Conservation (phyloP, 2,113 vertebrate species). For the Aphyosemion australe region DNA sequence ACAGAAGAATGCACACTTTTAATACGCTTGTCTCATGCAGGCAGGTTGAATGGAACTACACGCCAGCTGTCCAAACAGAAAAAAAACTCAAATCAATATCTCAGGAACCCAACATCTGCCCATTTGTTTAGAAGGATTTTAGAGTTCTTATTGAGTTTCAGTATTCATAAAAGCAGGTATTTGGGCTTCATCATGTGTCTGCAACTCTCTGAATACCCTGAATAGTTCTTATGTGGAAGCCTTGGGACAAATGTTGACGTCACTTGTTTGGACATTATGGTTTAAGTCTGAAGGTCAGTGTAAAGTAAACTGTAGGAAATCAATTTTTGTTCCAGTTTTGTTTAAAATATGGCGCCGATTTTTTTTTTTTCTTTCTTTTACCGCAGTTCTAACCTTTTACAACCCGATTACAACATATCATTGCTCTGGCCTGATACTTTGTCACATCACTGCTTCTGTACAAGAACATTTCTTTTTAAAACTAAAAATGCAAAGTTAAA, state of each 20-base stretch:
- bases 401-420: not conserved
- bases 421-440: no score
- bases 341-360: not conserved
- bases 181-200: constrained; percentile 22
- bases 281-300: constrained; percentile 1
- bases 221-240: not conserved
- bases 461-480: no score
- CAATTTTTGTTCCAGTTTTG: no score
- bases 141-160: constrained; percentile 28
- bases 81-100: constrained; percentile 54
- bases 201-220: constrained; percentile 12
- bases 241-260: not conserved
- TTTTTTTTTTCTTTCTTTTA: not conserved
- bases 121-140: constrained; percentile 48
- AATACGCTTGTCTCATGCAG: constrained; percentile 53
- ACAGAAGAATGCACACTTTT: constrained; percentile 50
- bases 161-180: constrained; percentile 44
- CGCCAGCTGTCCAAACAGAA: constrained; percentile 71
- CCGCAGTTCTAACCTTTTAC: not conserved
- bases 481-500: no score
- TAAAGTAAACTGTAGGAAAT: not conserved
- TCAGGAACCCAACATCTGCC: constrained; percentile 37
- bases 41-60: constrained; percentile 42
- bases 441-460: no score
- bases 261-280: not conserved